These are phyloP conservation scores for Anguilla obscura DNA, from an alignment of 2,797 vertebrate species.

Conservation along the genomic window DNA sequence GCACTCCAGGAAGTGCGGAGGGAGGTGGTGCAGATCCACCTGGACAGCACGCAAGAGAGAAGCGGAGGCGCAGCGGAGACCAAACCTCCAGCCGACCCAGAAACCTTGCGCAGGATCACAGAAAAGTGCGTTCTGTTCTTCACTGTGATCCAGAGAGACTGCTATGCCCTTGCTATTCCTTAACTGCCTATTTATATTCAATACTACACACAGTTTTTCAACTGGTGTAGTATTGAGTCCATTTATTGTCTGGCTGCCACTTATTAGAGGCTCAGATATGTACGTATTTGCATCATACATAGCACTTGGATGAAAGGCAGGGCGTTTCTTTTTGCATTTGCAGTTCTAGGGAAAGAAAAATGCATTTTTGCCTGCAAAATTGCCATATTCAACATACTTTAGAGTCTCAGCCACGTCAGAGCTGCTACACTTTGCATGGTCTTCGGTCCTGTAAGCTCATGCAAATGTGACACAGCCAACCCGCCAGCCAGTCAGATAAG, in stretches of 20 bases:
- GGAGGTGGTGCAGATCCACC: slow-evolving; percentile 65
- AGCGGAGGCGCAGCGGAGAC: slow-evolving; percentile 42
- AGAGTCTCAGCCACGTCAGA: neutral
- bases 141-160: neutral
- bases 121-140: slow-evolving; percentile 66
- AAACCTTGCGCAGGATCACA: slow-evolving; percentile 76
- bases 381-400: neutral
- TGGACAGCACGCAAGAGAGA: slow-evolving; percentile 45
- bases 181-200: too few species aligned
- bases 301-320: neutral
- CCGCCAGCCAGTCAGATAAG: neutral
- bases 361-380: neutral
- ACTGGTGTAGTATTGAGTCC: neutral
- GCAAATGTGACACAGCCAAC: neutral
- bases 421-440: neutral
- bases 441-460: neutral
- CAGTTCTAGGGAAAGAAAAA: neutral
- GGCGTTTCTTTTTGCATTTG: neutral
- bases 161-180: neutral
- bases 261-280: neutral
- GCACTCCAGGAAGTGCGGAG: slow-evolving; percentile 80
- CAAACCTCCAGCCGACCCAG: slow-evolving; percentile 70
- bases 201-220: neutral
- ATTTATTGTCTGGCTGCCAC: neutral
- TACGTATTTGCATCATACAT: neutral